Conservation (phyloP, 2,797 vertebrate genomes). For the Coccyzus lansbergi region DNA sequence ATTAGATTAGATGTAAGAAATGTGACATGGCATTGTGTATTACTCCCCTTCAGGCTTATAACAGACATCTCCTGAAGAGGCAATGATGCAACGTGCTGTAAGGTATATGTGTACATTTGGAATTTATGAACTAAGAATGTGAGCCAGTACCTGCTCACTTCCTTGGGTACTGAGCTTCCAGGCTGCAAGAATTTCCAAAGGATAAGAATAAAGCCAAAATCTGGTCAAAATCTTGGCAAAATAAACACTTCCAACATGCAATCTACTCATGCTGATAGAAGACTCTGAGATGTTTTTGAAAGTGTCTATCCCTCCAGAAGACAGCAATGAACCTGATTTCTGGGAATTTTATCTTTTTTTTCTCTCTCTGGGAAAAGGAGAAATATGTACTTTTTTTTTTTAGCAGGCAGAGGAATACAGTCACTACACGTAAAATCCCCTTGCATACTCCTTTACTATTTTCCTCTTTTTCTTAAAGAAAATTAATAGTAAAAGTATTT, state of each 20-base stretch:
- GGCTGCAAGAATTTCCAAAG: not conserved
- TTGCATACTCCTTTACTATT: not conserved
- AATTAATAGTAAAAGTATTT: not conserved
- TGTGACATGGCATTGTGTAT: not conserved
- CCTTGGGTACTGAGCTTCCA: not conserved
- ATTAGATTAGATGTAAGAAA: not conserved
- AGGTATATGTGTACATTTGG: not conserved
- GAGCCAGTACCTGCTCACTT: not conserved
- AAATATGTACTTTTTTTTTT: fast-evolving
- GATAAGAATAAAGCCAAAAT: not conserved
- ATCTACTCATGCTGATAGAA: not conserved
- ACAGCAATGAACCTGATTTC: not conserved
- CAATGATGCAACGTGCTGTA: not conserved
- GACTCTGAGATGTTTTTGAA: not conserved
- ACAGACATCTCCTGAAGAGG: not conserved
- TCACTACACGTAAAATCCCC: not conserved
- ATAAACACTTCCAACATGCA: not conserved
- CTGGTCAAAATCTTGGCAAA: not conserved
- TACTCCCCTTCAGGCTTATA: not conserved
- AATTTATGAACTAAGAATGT: not conserved
- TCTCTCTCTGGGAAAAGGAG: not conserved
- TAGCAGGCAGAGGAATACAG: fast-evolving
- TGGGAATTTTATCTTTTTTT: not conserved
- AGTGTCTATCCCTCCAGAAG: not conserved
- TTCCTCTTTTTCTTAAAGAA: not conserved